Conservation (phyloP, 2,113 vertebrate genomes). For the Arizona elegans region DNA sequence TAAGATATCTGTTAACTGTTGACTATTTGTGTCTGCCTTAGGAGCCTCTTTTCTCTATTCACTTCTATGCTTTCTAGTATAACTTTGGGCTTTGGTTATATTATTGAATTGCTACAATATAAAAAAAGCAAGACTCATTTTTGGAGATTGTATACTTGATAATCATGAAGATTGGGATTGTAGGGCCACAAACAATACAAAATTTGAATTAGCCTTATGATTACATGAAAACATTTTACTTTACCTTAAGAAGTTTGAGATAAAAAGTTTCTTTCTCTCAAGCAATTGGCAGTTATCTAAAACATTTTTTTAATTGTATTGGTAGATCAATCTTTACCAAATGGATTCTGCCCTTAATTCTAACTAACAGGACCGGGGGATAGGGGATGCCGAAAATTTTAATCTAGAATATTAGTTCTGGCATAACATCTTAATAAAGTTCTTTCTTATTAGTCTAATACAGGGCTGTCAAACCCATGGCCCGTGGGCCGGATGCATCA, state of each 20-base stretch:
- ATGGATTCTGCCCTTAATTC: not conserved
- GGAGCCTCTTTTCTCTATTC: not conserved
- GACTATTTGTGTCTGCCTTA: not conserved
- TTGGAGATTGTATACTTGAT: not conserved
- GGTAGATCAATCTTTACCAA: not conserved
- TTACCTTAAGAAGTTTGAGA: not conserved
- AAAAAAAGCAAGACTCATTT: constrained; percentile 22
- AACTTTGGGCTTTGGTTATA: not conserved
- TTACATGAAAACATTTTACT: not conserved
- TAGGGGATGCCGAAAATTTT: not conserved
- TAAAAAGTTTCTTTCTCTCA: not conserved
- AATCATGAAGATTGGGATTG: constrained; percentile 18
- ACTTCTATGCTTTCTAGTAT: not conserved
- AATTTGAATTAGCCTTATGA: constrained; percentile 4
- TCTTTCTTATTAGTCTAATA: not conserved
- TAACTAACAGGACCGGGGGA: not conserved
- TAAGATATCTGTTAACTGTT: not conserved
- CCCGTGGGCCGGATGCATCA: no score
- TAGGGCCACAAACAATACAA: constrained; percentile 15
- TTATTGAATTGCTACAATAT: constrained; percentile 10
- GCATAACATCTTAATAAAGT: not conserved
- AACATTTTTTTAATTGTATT: not conserved
- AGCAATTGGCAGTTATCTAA: not conserved
- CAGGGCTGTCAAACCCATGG: no score
- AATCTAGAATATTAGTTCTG: not conserved